Evolutionary conservation across 2,888 invertebrate species (phyloP), one percentile per base, ranked within the genome.

Genomic region (Saturnia japonica): DNA sequence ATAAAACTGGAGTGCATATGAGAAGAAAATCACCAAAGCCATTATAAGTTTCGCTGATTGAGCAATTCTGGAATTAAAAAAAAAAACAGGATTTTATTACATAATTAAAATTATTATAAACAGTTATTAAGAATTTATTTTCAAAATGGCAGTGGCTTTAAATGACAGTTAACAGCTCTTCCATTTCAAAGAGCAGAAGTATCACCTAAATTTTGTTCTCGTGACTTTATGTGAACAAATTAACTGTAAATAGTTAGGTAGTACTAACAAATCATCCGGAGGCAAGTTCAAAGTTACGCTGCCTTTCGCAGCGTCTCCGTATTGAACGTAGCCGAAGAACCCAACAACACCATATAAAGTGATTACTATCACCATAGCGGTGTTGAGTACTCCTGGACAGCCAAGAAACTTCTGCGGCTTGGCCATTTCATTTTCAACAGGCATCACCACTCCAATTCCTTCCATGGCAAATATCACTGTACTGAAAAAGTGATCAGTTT

Each of bases 391-490:
- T 19, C 99, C 98, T 0, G 97, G 97, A 74, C 96, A 96, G 6
- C 96, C 96, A 47, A 98, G 95, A 83, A 97, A 97, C 75, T 97
- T 96, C 72, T 96, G 94, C 0, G 98, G 98, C 70, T 96, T 96
- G 28, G 95, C 95, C 98, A 99, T 99, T 67, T 97, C 97, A 85
- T 99, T 99, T 88, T 99, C 99, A 19, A 99, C 96, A 0, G 99
- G 99, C 95, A 99, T 96, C 16, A 99, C 97, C 68, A 97, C 97
- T 67, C 97, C 97, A 76, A 99, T 99, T 67, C 98, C 98, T 94
- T 99, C 99, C 96, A 99, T 99, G 1, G 99, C 98, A 86, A 99
- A 99, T 78, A 99, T 97, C 0, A 98, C 99, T 0, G 99, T 99
- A 70, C 99, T 95, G 85, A 2, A 57, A 66, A 68, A 25, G 57